phyloP scores from a whole-genome alignment of 2,113 vertebrate species.

The Ranitomeya variabilis region DNA sequence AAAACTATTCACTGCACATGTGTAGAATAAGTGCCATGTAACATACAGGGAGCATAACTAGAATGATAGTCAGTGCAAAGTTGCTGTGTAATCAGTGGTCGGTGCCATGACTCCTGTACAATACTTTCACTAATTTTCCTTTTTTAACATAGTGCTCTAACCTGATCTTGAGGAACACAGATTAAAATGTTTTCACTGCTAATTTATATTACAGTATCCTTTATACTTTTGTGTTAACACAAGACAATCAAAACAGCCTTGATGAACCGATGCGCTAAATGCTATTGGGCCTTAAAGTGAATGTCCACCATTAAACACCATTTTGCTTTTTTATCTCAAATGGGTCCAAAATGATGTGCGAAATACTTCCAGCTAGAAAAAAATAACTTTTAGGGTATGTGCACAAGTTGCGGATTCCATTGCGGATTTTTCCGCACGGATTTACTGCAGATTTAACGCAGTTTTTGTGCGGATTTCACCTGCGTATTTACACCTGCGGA shows the following conservation, averaged over 20 bases:
- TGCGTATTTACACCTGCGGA: too few species aligned
- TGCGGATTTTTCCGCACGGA: too few species aligned
- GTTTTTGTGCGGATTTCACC: too few species aligned
- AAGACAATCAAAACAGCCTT: background rate
- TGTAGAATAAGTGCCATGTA: background rate
- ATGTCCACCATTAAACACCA: too few species aligned
- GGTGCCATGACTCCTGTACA: background rate
- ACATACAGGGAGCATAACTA: background rate
- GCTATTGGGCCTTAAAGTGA: background rate
- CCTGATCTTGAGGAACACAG: background rate
- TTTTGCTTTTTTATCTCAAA: too few species aligned
- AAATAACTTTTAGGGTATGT: too few species aligned
- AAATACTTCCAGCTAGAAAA: too few species aligned
- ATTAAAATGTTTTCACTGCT: background rate
- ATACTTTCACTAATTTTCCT: background rate
- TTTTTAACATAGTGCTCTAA: slow-evolving; percentile 5
- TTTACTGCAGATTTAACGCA: too few species aligned
- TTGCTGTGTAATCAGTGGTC: background rate
- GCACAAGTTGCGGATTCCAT: too few species aligned
- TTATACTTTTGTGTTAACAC: background rate
- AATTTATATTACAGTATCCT: background rate
- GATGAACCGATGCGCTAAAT: background rate
- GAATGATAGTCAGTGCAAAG: background rate
- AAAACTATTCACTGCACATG: background rate
- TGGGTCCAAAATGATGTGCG: too few species aligned